Base-by-base conservation (phyloP, 2,113 vertebrate species). In the Apaloderma vittatum region DNA sequence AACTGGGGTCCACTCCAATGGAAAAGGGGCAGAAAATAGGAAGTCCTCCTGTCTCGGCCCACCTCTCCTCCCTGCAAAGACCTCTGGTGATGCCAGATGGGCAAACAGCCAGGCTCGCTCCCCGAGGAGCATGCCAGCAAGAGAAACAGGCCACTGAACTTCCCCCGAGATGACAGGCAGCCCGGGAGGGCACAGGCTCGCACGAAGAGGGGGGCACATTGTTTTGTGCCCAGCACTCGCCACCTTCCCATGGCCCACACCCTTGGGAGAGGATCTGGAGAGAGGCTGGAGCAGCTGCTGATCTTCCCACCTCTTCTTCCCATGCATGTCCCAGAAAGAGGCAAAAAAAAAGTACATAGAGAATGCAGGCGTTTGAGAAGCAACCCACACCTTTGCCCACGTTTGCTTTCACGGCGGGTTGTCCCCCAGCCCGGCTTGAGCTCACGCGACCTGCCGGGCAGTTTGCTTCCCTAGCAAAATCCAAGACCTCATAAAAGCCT, bases 391-490 rank as follows among this genome's bases (percentile, higher is more conserved):
- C 20, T 6, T 58, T 51, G 18, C 88, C 63, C 0, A 0, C 18
- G 7, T 9, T 49, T 27, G 2, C 4, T 11, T 22, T 80, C 2
- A 1, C 1, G 2, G 32, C 55, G 80, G 76, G 51, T 34, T 70
- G n/a, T 57, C 65, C 83, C 72, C 48, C 74, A 40, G 30, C 79
- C 57, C 59, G 32, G 45, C 65, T 86, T 11, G 2, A 23, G 62
- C 71, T 90, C 85, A 34, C 17, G 4, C 3, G 12, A 73, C 70
- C 88, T 86, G 40, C 40, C 0, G 1, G 49, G 45, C 68, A 6
- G 27, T 90, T 89, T 94, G 88, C 95, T 96, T 96, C 77, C 73
- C 55, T 5, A 92, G 90, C 93, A 97, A 30, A 94, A 94, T 75
- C 58, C 75, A 55, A 78, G 92, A 71, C 55, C 66, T 93, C 70